These are phyloP conservation scores for Smutsia temminckii DNA, from an alignment of 2,797 vertebrate species.

Conservation along the genomic window DNA sequence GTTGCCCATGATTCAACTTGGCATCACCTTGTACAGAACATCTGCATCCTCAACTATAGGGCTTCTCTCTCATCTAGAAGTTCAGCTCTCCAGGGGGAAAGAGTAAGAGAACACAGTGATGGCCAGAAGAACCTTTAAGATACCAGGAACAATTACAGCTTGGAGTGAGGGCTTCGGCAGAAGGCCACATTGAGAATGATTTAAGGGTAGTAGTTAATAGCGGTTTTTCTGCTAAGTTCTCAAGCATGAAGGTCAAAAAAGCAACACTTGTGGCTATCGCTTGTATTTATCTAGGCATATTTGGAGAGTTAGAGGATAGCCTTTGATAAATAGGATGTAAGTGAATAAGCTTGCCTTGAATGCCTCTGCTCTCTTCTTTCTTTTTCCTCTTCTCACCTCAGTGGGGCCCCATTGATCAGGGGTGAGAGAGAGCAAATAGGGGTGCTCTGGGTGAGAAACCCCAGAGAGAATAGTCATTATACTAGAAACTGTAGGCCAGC, in stretches of 20 bases:
- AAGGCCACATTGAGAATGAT: constrained; percentile 51
- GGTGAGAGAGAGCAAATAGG: neutral
- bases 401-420: neutral
- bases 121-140: constrained; percentile 24
- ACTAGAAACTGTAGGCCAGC: fast-evolving
- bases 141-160: constrained; percentile 36
- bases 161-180: neutral
- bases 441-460: neutral
- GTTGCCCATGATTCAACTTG: neutral
- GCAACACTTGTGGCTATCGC: constrained; percentile 27
- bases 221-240: constrained; percentile 41
- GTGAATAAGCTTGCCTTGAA: neutral
- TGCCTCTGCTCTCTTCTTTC: neutral
- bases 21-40: neutral
- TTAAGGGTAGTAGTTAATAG: constrained; percentile 59
- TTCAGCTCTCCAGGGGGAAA: neutral
- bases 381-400: neutral
- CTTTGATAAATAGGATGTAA: constrained; percentile 6
- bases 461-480: neutral
- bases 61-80: neutral
- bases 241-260: constrained; percentile 59
- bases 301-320: constrained; percentile 27
- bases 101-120: neutral
- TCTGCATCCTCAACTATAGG: neutral
- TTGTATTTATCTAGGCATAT: constrained; percentile 58